Conservation (phyloP, 2,888 invertebrate genomes). For the Meghimatium bilineatum region DNA sequence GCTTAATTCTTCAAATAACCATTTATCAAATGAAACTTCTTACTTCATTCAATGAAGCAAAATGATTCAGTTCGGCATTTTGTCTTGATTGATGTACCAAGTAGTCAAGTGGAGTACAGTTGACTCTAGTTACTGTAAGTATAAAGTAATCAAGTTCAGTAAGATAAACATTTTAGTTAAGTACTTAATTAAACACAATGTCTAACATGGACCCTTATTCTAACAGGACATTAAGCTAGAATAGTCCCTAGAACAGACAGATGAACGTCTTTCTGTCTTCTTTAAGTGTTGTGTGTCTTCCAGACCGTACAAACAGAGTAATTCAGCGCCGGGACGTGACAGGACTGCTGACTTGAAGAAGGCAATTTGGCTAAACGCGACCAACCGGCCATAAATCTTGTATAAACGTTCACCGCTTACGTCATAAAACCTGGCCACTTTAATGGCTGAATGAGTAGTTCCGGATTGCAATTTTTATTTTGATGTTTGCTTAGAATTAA, state of each 20-base stretch:
- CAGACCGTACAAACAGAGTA: neutral
- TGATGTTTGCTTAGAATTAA: neutral
- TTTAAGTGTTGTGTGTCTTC: neutral
- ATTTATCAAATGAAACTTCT: no score
- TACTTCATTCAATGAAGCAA: no score
- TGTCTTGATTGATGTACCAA: no score
- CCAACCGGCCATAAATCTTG: conserved; percentile 14
- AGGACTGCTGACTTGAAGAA: neutral
- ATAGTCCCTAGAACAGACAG: neutral
- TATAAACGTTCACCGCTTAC: neutral
- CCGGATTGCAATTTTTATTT: neutral
- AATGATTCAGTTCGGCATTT: no score
- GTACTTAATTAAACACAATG: neutral
- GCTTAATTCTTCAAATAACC: no score
- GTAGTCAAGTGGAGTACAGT: no score
- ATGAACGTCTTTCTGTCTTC: neutral
- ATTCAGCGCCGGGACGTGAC: neutral
- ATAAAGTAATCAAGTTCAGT: no score
- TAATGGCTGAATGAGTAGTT: neutral
- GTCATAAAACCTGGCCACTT: neutral
- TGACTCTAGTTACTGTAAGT: no score
- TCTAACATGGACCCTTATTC: neutral
- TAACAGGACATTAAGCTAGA: neutral
- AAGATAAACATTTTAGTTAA: neutral
- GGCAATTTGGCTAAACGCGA: conserved; percentile 10